Evolutionary conservation across 2,888 invertebrate species (phyloP), one percentile per base, ranked within the genome.

Genomic region (Apodemia duryi): DNA sequence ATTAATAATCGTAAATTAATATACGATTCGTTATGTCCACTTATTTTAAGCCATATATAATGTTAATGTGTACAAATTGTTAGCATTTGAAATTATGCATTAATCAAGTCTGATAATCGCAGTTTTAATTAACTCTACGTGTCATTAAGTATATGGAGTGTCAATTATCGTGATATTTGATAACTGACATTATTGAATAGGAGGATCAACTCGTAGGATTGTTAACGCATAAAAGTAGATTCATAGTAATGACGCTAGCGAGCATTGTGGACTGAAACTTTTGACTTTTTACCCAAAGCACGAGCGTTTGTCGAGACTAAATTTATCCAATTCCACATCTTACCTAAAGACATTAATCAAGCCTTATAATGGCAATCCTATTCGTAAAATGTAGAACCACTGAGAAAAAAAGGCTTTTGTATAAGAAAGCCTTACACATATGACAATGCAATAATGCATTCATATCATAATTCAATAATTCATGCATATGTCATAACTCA

Each of bases 1-100:
- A 43, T 43, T 11, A 43, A 43, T 11, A 43, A 43, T 43, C 11
- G 21, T 21, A 21, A 21, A 21, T 21, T 21, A 21, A 13, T 46
- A 46, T 46, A 13, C 46, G 46, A 46, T n/a, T 46, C 10, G 46
- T 46, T 46, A 46, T n/a, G 5, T 13, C 46, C 11, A 13, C 13
- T 46, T 46, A 46, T 46, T 46, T 13, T 46, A 46, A 46, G 46
- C 46, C 46, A 46, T 46, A 46, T 6, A 10, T 73, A 74, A 72
- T 72, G 73, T 70, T 72, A 64, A 65, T 80, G 68, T 66, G 86
- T 86, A 85, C 86, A 86, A 86, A 85, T 71, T 76, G 71, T 72
- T 67, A 75, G 83, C 84, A 85, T 85, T 84, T 84, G 51, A 21
- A 51, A 51, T 2, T 51, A 21, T 6, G 21, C 21, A 21, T 21